A percentile compares a stretch with the other conserved stretches of the same genome.
These are phyloP conservation scores for Sarcophaga caerulescens DNA, from an alignment of 2,888 invertebrate species.

Conservation along the genomic window DNA sequence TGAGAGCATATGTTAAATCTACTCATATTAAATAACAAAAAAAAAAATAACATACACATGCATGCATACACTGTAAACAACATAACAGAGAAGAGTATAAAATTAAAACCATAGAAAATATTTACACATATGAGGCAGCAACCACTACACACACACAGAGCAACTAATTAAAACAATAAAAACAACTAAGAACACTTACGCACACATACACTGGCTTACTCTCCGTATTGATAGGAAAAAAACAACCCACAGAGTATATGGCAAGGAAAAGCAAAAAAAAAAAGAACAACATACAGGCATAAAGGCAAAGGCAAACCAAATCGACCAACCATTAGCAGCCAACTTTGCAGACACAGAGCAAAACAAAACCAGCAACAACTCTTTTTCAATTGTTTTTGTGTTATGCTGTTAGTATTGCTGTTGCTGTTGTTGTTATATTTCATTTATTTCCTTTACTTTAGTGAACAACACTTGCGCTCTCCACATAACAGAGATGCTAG, in stretches of 20 bases:
- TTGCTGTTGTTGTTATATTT: constrained; percentile 23
- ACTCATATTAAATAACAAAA: not conserved
- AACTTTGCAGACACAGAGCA: constrained; percentile 67
- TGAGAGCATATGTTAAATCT: constrained; percentile 71
- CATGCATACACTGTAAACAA: not conserved
- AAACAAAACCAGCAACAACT: constrained; percentile 37
- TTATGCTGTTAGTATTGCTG: not conserved
- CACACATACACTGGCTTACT: constrained; percentile 31
- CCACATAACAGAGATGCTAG: constrained; percentile 9
- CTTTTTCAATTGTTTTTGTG: constrained; percentile 40
- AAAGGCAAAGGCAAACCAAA: not conserved
- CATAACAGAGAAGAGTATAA: constrained; percentile 19
- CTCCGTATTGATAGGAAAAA: not conserved
- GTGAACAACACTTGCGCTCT: constrained; percentile 68
- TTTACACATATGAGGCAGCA: constrained; percentile 52
- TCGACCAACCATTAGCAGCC: constrained; percentile 63
- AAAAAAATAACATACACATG: not conserved
- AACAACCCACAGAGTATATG: constrained; percentile 34
- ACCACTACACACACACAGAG: not conserved
- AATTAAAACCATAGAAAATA: not conserved
- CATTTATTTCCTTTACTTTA: constrained; percentile 19
- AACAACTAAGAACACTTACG: constrained; percentile 5
- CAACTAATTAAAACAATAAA: constrained; percentile 52
- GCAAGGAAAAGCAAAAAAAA: constrained; percentile 27
- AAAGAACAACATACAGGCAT: constrained; percentile 25